A percentile compares a stretch with the other conserved stretches of the same genome.
Evolutionary conservation across 1,140 invertebrate genomes (phyloP).

Genomic region (Harpegnathos saltator): DNA sequence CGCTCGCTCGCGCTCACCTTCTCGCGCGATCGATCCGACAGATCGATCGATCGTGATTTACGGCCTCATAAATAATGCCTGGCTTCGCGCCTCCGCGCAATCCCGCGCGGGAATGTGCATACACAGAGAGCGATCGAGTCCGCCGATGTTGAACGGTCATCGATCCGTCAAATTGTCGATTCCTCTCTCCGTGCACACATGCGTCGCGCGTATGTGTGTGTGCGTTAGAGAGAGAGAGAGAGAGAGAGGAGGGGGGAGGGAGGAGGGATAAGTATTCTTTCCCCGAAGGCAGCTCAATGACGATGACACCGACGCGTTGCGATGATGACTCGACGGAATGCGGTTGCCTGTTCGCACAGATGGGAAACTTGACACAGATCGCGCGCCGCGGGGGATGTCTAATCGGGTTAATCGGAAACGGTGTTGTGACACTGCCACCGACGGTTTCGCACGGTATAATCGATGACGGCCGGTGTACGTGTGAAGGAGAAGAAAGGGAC

Average conservation of each 20-base stretch:
- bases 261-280: conserved; percentile 16
- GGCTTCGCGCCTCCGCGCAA: conserved; percentile 51
- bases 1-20: neutral
- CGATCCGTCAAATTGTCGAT: conserved; percentile 64
- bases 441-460: conserved; percentile 34
- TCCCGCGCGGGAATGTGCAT: conserved; percentile 40
- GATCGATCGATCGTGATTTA: conserved; percentile 65
- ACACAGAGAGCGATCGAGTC: conserved; percentile 11
- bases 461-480: conserved; percentile 4
- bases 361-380: conserved; percentile 52
- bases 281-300: conserved; percentile 8
- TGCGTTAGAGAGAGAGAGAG: no score
- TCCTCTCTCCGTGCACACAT: conserved; percentile 22
- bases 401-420: conserved; percentile 40
- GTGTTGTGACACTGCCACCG: conserved; percentile 3
- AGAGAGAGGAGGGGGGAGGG: no score
- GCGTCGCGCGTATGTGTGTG: neutral
- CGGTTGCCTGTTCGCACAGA: neutral
- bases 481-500: no score
- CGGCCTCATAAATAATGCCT: conserved; percentile 53
- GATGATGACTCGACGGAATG: conserved; percentile 44
- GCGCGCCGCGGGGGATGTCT: conserved; percentile 24
- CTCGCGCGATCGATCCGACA: conserved; percentile 38
- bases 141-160: conserved; percentile 46
- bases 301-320: conserved; percentile 9